Conservation (phyloP, 1,140 invertebrate genomes). For the Babylonia areolata region DNA sequence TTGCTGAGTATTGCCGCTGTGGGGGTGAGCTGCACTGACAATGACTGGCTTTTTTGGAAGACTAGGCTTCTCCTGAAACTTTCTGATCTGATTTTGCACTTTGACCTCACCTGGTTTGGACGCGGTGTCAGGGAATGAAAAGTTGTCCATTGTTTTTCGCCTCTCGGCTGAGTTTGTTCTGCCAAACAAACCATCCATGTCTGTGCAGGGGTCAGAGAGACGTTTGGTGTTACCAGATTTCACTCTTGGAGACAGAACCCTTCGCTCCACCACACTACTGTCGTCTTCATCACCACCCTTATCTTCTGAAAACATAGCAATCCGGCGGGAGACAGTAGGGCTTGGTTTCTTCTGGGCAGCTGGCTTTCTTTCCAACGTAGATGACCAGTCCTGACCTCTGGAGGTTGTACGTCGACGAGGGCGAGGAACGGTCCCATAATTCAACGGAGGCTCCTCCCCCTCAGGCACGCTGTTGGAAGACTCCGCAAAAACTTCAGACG, state of each 20-base stretch:
- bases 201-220: slow-evolving; percentile 10
- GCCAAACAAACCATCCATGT: background rate
- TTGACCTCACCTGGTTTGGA: background rate
- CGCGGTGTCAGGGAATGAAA: background rate
- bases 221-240: slow-evolving; percentile 15
- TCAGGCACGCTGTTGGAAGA: background rate
- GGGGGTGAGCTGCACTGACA: background rate
- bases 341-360: background rate
- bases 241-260: slow-evolving; percentile 7
- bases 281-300: background rate
- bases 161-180: slow-evolving; percentile 4
- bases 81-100: slow-evolving; percentile 9
- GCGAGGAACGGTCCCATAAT: background rate
- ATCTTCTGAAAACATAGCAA: slow-evolving; percentile 9
- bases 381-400: background rate
- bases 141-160: slow-evolving; percentile 25
- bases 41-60: slow-evolving; percentile 18
- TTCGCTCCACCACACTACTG: background rate
- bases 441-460: background rate
- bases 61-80: slow-evolving; percentile 32
- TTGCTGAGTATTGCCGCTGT: background rate
- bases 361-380: slow-evolving; percentile 21
- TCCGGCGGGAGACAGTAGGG: slow-evolving; percentile 11
- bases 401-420: background rate
- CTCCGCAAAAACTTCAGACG: background rate